Evolutionary conservation across 2,888 invertebrate species (phyloP), one percentile per base, ranked within the genome.

Genomic region (Heliconius charithonia): DNA sequence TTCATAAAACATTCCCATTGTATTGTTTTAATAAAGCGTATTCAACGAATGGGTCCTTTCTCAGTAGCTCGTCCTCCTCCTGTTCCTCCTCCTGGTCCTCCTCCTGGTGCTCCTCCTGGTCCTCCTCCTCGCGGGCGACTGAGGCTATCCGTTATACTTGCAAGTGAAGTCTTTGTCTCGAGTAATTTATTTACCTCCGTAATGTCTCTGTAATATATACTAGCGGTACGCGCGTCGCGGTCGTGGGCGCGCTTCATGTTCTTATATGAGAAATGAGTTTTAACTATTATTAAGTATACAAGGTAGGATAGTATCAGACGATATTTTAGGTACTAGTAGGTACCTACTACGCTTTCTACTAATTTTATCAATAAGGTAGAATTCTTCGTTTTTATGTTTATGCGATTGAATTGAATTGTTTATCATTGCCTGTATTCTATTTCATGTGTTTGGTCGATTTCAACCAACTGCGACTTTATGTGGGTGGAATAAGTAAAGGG

Each of bases 161-260:
- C 59, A 72, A 59, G 71, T 59, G 71, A 72, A 59, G 56, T 72
- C 56, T 59, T 72, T 56, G 56, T 72, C 71, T 72, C 56, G 25
- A 29, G 56, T 72, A 32, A 72, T 72, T 72, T 59, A 72, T 59
- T 72, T 72, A 56, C 71, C 22, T 72, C 32, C 3, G 56, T 29
- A 59, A 72, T 59, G 71, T 25, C 71, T 22, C 56, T 13, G 32
- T 32, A 59, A 72, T 56, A 72, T 72, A 72, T 56, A 59, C 32
- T 59, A 72, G 25, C n/a, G 32, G n/a, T 59, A 22, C 51, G 71
- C 27, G 25, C n/a, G 63, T 63, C 63, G n/a, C 25, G 13, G 22
- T 56, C 22, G 7, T 22, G 56, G 56, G 13, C 56, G 7, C 7
- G 59, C 10, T 22, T n/a, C 0, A 12, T 59, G 59, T n/a, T 59